Conservation (phyloP, 2,113 vertebrate genomes). For the Grammomys dolichurus region DNA sequence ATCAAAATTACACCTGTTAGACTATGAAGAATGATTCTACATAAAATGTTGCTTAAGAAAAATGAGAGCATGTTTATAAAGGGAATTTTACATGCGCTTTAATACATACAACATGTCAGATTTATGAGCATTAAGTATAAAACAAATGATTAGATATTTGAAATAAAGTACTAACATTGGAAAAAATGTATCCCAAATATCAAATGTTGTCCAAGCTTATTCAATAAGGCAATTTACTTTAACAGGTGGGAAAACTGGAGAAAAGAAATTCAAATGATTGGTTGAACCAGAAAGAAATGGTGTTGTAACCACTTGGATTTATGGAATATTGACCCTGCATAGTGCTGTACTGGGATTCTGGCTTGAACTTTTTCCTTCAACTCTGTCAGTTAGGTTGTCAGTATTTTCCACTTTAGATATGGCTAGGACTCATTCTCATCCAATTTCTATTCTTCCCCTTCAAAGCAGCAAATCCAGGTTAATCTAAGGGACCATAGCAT, state of each 20-base stretch:
- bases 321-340: neutral
- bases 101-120: neutral
- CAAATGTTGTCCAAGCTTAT: neutral
- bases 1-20: neutral
- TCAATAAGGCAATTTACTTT: neutral
- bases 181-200: neutral
- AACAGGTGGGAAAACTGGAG: neutral
- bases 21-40: neutral
- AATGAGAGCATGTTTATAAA: neutral
- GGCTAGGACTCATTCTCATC: neutral
- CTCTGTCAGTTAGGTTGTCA: neutral
- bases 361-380: neutral
- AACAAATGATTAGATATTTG: neutral
- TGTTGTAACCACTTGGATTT: neutral
- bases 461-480: neutral
- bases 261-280: conserved; percentile 13
- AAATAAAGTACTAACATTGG: neutral
- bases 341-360: neutral
- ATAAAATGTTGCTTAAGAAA: neutral
- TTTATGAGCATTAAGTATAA: conserved; percentile 6
- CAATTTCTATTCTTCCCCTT: neutral
- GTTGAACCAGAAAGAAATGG: neutral
- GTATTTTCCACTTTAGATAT: neutral
- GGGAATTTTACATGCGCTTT: neutral
- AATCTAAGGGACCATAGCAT: neutral